Conservation (phyloP, 2,113 vertebrate species). For the Chaetodon trifascialis region DNA sequence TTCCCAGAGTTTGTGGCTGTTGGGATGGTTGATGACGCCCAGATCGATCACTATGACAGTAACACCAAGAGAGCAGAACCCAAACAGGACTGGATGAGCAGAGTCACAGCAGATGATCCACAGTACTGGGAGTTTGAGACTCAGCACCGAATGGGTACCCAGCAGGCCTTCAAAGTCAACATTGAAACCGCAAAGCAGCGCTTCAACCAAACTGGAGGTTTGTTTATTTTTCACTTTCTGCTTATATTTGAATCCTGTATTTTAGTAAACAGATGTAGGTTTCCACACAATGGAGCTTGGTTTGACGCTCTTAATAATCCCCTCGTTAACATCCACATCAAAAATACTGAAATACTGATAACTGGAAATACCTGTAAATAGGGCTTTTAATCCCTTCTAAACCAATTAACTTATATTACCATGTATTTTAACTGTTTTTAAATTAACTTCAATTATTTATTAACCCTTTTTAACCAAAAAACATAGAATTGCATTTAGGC, state of each 20-base stretch:
- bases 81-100: constrained; percentile 64
- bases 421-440: too few species aligned
- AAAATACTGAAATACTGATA: too few species aligned
- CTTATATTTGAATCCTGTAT: background rate
- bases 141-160: fast-evolving
- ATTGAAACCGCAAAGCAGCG: background rate
- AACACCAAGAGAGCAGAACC: background rate
- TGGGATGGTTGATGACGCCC: constrained; percentile 39
- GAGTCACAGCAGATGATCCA: background rate
- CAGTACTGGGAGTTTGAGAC: background rate
- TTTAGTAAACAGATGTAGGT: background rate
- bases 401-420: too few species aligned
- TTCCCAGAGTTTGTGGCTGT: constrained; percentile 63
- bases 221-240: constrained; percentile 30
- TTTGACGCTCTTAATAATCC: too few species aligned
- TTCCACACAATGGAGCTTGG: too few species aligned
- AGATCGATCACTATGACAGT: constrained; percentile 37
- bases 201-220: constrained; percentile 72
- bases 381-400: too few species aligned
- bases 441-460: too few species aligned
- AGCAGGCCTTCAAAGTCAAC: background rate
- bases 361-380: too few species aligned
- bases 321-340: too few species aligned
- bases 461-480: too few species aligned
- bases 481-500: too few species aligned